These are phyloP conservation scores for Galerucella pusilla DNA, from an alignment of 2,888 invertebrate genomes.

Conservation along the genomic window DNA sequence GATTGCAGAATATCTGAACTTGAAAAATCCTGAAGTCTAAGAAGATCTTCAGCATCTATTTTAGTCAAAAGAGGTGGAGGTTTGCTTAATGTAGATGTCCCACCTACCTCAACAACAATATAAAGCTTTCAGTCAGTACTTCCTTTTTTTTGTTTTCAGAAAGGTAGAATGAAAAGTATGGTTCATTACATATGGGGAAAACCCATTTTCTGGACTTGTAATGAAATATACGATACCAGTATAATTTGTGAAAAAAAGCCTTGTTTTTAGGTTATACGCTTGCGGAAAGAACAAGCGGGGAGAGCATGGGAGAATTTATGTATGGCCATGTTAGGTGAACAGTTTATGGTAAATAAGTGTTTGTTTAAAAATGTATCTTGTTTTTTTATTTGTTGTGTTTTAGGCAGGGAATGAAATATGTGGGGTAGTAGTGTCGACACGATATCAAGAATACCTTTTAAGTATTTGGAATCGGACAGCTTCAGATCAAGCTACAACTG, in stretches of 20 bases:
- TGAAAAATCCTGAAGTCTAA: too few relatives aligned
- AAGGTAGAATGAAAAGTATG: too few relatives aligned
- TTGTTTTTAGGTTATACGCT: constrained; percentile 74
- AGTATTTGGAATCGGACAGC: constrained; percentile 98
- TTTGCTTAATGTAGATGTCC: too few relatives aligned
- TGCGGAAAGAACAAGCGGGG: constrained; percentile 93
- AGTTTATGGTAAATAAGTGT: constrained; percentile 77
- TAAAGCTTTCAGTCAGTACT: too few relatives aligned
- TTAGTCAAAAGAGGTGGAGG: too few relatives aligned
- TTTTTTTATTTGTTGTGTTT: neutral
- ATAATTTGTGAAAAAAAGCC: neutral
- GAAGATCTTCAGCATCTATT: too few relatives aligned
- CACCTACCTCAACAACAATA: too few relatives aligned
- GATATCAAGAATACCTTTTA: constrained; percentile 95
- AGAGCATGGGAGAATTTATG: constrained; percentile 99
- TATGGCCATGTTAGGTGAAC: constrained; percentile 98
- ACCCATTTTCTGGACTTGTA: too few relatives aligned
- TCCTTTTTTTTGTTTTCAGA: too few relatives aligned
- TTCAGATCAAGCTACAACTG: constrained; percentile 87
- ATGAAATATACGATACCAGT: too few relatives aligned
- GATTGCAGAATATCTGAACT: too few relatives aligned
- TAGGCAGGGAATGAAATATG: constrained; percentile 94
- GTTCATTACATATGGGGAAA: too few relatives aligned
- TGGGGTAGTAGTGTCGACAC: constrained; percentile 95
- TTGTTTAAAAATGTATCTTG: neutral